Percentiles rank a stretch among this genome's conserved stretches.
These are phyloP conservation scores for Hippocampus comes DNA, from an alignment of 2,113 vertebrate genomes.

Conservation along the genomic window DNA sequence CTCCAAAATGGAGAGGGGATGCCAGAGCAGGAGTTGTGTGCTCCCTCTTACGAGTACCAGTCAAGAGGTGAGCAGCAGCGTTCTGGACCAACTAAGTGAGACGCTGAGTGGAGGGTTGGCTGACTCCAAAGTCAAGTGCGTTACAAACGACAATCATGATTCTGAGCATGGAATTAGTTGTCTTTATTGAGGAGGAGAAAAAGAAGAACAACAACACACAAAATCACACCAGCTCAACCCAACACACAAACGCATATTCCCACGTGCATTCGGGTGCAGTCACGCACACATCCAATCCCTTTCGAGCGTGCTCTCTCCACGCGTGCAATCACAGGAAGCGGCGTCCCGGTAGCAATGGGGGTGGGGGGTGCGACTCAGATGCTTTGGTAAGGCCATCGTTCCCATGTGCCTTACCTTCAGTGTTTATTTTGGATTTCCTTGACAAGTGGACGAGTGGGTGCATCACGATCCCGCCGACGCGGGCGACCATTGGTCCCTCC, in stretches of 20 bases:
- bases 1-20: no score
- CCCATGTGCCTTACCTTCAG: constrained; percentile 25
- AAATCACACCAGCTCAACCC: constrained; percentile 17
- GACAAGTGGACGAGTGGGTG: constrained; percentile 48
- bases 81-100: no score
- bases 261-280: not conserved
- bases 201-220: constrained; percentile 2
- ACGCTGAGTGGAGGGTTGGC: no score
- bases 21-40: no score
- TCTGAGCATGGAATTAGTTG: constrained; percentile 35
- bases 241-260: constrained; percentile 9
- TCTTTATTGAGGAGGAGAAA: constrained; percentile 24
- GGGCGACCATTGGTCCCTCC: constrained; percentile 27
- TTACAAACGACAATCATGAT: constrained; percentile 16
- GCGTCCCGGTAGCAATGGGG: constrained; percentile 60
- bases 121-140: no score
- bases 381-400: constrained; percentile 68
- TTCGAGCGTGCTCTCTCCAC: constrained; percentile 60
- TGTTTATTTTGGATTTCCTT: constrained; percentile 12
- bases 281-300: constrained; percentile 55
- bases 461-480: constrained; percentile 29
- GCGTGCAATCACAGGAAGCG: constrained; percentile 48
- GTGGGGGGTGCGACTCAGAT: constrained; percentile 52
- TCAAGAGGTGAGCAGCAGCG: no score
- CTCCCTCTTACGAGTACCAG: no score